Evolutionary conservation across 2,797 vertebrate genomes (phyloP).

Genomic region (Numenius phaeopus): DNA sequence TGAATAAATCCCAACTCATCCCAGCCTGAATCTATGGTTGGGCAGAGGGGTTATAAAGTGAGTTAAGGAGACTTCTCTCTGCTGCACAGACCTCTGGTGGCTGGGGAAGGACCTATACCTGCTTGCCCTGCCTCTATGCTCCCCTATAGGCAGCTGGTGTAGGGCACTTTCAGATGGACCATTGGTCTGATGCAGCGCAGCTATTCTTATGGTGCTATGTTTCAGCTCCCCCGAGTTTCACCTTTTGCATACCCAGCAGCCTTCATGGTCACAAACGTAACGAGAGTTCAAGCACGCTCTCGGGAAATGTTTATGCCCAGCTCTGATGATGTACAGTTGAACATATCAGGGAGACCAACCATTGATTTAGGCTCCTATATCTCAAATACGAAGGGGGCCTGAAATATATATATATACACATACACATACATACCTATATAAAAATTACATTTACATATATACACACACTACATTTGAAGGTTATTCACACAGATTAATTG

Average conservation of each 20-base stretch:
- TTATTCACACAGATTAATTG: background rate
- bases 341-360: background rate
- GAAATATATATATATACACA: background rate
- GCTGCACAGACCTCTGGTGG: background rate
- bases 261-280: background rate
- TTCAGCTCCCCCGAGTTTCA: background rate
- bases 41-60: background rate
- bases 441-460: background rate
- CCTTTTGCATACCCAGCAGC: background rate
- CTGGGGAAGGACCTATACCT: background rate
- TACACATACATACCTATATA: background rate
- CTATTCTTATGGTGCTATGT: background rate
- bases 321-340: background rate
- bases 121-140: background rate
- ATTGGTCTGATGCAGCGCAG: background rate
- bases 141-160: background rate
- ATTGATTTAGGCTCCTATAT: background rate
- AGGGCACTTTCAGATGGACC: background rate
- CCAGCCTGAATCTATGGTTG: background rate
- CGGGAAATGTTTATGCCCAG: background rate
- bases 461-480: background rate
- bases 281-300: background rate
- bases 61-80: background rate
- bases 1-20: background rate
- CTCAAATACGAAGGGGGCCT: background rate